phyloP scores from a whole-genome alignment of 2,797 vertebrate genomes.

The Hippocampus kuda region DNA sequence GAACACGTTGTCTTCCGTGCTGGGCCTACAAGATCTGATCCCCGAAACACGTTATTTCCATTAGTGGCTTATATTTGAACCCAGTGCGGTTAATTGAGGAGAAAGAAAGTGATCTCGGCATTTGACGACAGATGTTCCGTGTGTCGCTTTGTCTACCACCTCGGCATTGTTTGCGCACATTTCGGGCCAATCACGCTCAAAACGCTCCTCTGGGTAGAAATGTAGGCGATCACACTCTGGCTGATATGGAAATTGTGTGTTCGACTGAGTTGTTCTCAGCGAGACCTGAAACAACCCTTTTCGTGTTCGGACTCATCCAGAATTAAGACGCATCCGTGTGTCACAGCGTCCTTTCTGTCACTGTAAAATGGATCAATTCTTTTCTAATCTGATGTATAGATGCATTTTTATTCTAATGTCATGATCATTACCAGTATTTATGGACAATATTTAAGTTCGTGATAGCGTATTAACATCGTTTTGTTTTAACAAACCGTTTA shows the following conservation, averaged over 20 bases:
- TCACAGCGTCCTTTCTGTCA: conserved; percentile 9
- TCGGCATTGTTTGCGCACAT: conserved; percentile 71
- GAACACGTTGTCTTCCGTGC: conserved; percentile 47
- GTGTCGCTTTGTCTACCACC: conserved; percentile 68
- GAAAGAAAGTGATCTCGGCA: conserved; percentile 33
- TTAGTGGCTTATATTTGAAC: conserved; percentile 33
- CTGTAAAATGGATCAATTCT: conserved; percentile 9
- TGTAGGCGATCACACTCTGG: conserved; percentile 32
- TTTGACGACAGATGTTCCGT: conserved; percentile 25
- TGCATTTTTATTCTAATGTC: background rate
- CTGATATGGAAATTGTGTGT: conserved; percentile 26
- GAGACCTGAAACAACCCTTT: conserved; percentile 39
- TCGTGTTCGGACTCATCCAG: conserved; percentile 24
- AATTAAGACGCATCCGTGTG: conserved; percentile 2
- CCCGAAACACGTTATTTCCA: conserved; percentile 10
- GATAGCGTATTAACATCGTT: background rate
- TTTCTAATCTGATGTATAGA: background rate
- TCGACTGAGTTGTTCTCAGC: conserved; percentile 9
- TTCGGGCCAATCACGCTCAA: conserved; percentile 8
- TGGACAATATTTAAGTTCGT: background rate
- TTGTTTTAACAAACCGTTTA: background rate
- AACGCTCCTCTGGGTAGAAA: conserved; percentile 9
- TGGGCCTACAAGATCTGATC: conserved; percentile 7
- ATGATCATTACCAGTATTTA: background rate
- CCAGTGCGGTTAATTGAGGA: conserved; percentile 38